These are phyloP conservation scores for Cyprinodon variegatus DNA, from an alignment of 2,113 vertebrate genomes.

Conservation along the genomic window DNA sequence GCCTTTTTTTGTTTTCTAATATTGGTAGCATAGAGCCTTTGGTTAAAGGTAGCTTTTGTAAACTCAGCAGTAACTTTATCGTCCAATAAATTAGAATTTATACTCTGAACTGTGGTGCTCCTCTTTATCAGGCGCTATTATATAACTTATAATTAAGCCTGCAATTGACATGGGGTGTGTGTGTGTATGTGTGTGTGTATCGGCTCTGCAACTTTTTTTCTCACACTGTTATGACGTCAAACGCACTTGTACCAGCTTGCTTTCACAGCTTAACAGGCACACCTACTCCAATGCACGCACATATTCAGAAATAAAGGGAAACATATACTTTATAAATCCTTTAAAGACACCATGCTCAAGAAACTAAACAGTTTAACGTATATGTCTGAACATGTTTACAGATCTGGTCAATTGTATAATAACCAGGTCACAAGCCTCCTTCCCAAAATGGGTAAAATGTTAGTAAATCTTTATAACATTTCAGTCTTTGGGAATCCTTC, in stretches of 20 bases:
- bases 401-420: neutral
- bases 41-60: constrained; percentile 12
- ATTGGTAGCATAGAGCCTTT: constrained; percentile 7
- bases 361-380: neutral
- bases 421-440: neutral
- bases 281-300: constrained; percentile 9
- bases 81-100: constrained; percentile 24
- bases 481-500: neutral
- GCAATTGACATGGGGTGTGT: constrained; percentile 1
- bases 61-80: constrained; percentile 19
- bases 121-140: constrained; percentile 32
- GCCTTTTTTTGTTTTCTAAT: neutral
- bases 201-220: constrained; percentile 20
- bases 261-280: constrained; percentile 6
- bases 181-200: constrained; percentile 7
- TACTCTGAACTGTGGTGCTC: neutral
- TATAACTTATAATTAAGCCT: constrained; percentile 25
- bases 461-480: neutral
- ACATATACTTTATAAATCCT: constrained; percentile 1
- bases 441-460: neutral
- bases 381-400: neutral
- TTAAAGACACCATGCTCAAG: neutral
- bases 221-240: neutral
- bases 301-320: constrained; percentile 7
- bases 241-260: constrained; percentile 52